Percentiles rank a stretch among this genome's conserved stretches.
Evolutionary conservation across 1,140 invertebrate genomes (phyloP).

Genomic region (Eurosta solidaginis): DNA sequence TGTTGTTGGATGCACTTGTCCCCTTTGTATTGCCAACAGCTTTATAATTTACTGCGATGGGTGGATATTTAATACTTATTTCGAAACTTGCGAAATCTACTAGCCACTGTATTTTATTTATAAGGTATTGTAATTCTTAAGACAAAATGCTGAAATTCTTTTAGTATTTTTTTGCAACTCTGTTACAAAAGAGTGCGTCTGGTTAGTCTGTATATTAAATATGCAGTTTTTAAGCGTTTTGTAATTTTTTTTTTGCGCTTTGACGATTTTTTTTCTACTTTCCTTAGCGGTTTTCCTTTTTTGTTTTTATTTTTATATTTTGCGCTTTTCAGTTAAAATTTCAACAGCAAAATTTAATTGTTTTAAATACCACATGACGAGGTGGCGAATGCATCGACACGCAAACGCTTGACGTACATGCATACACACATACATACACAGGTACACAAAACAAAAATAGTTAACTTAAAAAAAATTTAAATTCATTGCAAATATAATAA

Average conservation of each 20-base stretch:
- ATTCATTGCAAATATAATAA: neutral
- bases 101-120: too few relatives aligned
- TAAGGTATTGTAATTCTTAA: too few relatives aligned
- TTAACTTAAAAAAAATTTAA: neutral
- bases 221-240: too few relatives aligned
- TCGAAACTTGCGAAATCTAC: too few relatives aligned
- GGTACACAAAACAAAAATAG: conserved; percentile 6
- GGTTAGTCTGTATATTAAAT: too few relatives aligned
- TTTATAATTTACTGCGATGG: too few relatives aligned
- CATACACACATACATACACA: too few relatives aligned
- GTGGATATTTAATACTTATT: neutral
- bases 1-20: too few relatives aligned
- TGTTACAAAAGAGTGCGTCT: too few relatives aligned
- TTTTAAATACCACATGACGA: neutral
- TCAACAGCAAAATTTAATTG: conserved; percentile 23
- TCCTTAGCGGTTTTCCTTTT: neutral
- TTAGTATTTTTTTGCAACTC: too few relatives aligned
- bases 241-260: neutral
- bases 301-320: neutral
- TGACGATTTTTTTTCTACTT: neutral
- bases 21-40: too few relatives aligned
- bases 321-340: neutral
- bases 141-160: too few relatives aligned
- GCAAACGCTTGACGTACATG: neutral
- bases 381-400: neutral